Evolutionary conservation across 2,113 vertebrate species (phyloP).

Genomic region (Mellivora capensis): DNA sequence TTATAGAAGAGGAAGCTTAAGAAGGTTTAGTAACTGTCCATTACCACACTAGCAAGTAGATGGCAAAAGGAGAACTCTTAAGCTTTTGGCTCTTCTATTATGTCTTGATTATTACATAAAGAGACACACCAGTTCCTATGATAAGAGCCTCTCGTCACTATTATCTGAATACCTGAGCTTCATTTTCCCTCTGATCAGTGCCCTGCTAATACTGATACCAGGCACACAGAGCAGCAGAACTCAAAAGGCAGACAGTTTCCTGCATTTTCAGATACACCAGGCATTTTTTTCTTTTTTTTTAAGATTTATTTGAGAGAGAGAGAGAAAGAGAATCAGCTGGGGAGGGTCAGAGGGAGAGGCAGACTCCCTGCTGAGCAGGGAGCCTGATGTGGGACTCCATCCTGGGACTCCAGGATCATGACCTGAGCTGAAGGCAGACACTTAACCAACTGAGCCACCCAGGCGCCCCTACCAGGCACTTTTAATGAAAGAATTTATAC

Average conservation of each 20-base stretch:
- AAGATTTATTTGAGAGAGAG: too few species aligned
- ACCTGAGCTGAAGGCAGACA: too few species aligned
- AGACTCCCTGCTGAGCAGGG: too few species aligned
- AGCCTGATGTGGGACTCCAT: too few species aligned
- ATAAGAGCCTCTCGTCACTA: neutral
- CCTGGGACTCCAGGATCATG: too few species aligned
- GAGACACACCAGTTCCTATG: neutral
- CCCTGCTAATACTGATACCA: neutral
- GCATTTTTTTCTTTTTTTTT: neutral
- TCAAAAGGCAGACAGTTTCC: neutral
- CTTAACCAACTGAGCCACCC: too few species aligned
- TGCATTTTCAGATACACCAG: neutral
- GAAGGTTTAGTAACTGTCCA: conserved; percentile 15
- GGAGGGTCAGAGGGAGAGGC: too few species aligned
- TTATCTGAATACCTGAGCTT: neutral
- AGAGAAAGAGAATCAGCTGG: too few species aligned
- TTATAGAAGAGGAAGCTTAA: conserved; percentile 25
- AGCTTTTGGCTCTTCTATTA: neutral
- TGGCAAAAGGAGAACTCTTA: neutral
- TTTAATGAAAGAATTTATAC: neutral
- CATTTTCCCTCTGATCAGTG: neutral
- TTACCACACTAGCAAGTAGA: neutral
- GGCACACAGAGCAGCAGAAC: neutral
- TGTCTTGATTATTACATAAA: neutral
- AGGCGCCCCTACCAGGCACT: neutral